Conservation (phyloP, 2,113 vertebrate genomes). For the Nerophis ophidion region DNA sequence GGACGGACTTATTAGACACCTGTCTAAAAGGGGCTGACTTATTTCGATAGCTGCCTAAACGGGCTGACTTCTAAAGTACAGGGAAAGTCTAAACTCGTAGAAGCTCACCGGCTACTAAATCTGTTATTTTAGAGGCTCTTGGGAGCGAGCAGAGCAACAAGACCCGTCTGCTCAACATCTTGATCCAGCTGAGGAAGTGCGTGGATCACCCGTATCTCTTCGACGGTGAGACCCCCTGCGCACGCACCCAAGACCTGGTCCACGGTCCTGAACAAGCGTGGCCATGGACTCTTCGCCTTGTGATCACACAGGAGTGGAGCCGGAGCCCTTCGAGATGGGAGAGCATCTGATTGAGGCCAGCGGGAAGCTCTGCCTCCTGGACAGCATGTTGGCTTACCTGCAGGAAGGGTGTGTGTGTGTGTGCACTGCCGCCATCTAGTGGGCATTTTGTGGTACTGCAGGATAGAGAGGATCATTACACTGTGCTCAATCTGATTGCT, state of each 20-base stretch:
- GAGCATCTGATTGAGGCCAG: constrained; percentile 90
- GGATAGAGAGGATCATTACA: too few species aligned
- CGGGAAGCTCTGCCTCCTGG: constrained; percentile 85
- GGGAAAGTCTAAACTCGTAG: too few species aligned
- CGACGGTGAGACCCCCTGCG: constrained; percentile 70
- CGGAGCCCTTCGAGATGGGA: constrained; percentile 90
- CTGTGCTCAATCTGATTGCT: neutral
- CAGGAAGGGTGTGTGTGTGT: constrained; percentile 75
- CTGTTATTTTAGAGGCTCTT: constrained; percentile 77
- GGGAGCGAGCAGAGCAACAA: constrained; percentile 72
- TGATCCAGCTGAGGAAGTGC: constrained; percentile 90
- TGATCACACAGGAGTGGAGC: constrained; percentile 79
- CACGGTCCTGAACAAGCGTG: too few species aligned
- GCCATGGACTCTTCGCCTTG: neutral
- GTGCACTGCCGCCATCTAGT: constrained; percentile 14
- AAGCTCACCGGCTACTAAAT: neutral
- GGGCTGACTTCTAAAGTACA: too few species aligned
- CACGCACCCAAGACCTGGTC: too few species aligned
- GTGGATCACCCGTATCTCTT: constrained; percentile 90
- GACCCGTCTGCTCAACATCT: constrained; percentile 81
- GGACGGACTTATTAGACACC: too few species aligned
- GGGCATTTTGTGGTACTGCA: neutral
- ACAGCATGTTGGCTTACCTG: constrained; percentile 79
- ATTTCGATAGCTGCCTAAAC: too few species aligned
- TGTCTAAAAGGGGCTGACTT: too few species aligned